Base-by-base conservation (phyloP, 2,888 invertebrate species). In the Therioaphis trifolii region DNA sequence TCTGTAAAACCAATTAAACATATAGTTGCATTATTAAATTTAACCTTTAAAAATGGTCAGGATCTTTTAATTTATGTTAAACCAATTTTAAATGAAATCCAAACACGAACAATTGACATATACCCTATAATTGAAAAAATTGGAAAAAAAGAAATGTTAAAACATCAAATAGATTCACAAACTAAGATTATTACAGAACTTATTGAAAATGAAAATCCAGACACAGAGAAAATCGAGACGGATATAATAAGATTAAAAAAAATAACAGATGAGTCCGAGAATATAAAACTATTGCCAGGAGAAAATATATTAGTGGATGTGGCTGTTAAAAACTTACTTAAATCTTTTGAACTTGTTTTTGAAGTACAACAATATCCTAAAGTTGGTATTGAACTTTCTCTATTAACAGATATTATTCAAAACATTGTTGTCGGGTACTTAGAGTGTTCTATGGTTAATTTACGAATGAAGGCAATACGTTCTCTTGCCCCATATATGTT, bases 361-460 rank as follows among this genome's bases (percentile, higher is more conserved):
- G 63, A 74, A 66, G 40, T 82, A 40, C 82, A 82, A 66, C 82
- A 82, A 40, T 52, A 52, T 18, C 21, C 40, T 0, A 82, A 74
- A 46, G 74, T 82, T 40, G 21, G 35, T 27, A 1, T 9, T 24
- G 63, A 82, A 74, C 52, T 63, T 21, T 82, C 82, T 4, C n/a
- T 82, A 66, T 49, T 82, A 74, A 74, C 82, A 40, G 82, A 82
- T 74, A 82, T 82, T 52, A 63, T 71, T 74, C 63, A 82, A 43
- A 82, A 82, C 4, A 24, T 82, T 66, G 24, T 82, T 24, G 49
- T 63, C 24, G 72, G n/a, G 9, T 82, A 49, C n/a, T 74, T 82
- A 18, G 40, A 82, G 5, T 82, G 82, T 82, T 40, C 49, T n/a
- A 35, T 43, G 21, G 63, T 74, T 5, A 24, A 49, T 9, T 4